A percentile compares a stretch with the other conserved stretches of the same genome.
phyloP scores from a whole-genome alignment of 2,797 vertebrate species.

The Danio kyathit region DNA sequence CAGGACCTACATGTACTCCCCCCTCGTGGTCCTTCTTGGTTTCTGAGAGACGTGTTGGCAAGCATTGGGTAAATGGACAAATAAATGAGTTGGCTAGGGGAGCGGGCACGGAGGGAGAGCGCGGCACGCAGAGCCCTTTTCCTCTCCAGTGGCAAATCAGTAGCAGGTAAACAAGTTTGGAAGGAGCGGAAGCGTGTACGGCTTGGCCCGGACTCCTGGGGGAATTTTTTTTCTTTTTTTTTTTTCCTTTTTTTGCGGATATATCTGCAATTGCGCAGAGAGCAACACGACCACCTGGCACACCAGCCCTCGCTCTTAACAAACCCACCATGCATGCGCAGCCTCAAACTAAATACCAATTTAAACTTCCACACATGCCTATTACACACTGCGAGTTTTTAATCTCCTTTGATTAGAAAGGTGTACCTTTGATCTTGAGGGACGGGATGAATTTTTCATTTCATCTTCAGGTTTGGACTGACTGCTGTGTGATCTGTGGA shows the following conservation, averaged over 20 bases:
- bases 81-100: slow-evolving; percentile 53
- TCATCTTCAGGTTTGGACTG: slow-evolving; percentile 39
- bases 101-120: slow-evolving; percentile 38
- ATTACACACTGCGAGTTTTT: slow-evolving; percentile 34
- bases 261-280: slow-evolving; percentile 35
- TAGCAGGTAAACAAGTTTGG: slow-evolving; percentile 55
- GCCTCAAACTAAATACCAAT: slow-evolving; percentile 41
- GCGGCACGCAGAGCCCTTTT: slow-evolving; percentile 28
- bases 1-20: slow-evolving; percentile 8
- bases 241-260: neutral
- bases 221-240: slow-evolving; percentile 38
- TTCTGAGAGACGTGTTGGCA: slow-evolving; percentile 49
- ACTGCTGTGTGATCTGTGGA: slow-evolving; percentile 43
- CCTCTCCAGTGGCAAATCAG: slow-evolving; percentile 50
- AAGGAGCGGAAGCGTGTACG: slow-evolving; percentile 30
- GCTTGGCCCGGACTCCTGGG: slow-evolving; percentile 42
- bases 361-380: slow-evolving; percentile 40
- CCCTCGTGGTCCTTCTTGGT: slow-evolving; percentile 11
- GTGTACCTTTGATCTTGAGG: slow-evolving; percentile 51
- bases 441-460: slow-evolving; percentile 29
- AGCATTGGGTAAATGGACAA: slow-evolving; percentile 46
- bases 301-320: slow-evolving; percentile 33
- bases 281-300: slow-evolving; percentile 36
- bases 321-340: slow-evolving; percentile 1
- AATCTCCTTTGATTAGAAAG: slow-evolving; percentile 49